Evolutionary conservation across 2,797 vertebrate genomes (phyloP).

Genomic region (Antrozous pallidus): DNA sequence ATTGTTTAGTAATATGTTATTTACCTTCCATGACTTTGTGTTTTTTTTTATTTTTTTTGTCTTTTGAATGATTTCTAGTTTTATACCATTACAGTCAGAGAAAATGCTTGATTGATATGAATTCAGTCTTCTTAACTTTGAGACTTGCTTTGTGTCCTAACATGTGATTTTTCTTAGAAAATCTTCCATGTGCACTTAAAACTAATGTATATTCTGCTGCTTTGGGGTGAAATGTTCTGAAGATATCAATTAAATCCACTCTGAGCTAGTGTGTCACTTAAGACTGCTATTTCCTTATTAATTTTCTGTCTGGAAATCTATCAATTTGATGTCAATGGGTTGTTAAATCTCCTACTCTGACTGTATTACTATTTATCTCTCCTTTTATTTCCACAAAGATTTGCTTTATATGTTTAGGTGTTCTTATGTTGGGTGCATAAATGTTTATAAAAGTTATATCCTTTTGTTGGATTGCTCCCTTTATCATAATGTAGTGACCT

Average conservation of each 20-base stretch:
- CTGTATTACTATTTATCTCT: not conserved
- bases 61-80: not conserved
- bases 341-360: not conserved
- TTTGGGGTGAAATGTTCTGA: not conserved
- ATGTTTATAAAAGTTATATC: not conserved
- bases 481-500: not conserved
- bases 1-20: not conserved
- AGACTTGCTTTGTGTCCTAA: not conserved
- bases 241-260: not conserved
- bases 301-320: not conserved
- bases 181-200: not conserved
- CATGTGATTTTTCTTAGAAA: not conserved
- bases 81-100: not conserved
- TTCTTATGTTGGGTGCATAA: not conserved
- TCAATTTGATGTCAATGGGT: not conserved
- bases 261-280: not conserved
- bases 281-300: not conserved
- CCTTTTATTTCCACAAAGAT: not conserved
- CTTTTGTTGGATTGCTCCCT: not conserved
- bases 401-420: not conserved
- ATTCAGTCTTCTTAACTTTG: not conserved
- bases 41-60: not conserved
- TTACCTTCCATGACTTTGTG: not conserved
- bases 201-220: not conserved
- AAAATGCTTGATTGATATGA: not conserved